Base-by-base conservation (phyloP, 2,113 vertebrate species). In the Catharus minimus region DNA sequence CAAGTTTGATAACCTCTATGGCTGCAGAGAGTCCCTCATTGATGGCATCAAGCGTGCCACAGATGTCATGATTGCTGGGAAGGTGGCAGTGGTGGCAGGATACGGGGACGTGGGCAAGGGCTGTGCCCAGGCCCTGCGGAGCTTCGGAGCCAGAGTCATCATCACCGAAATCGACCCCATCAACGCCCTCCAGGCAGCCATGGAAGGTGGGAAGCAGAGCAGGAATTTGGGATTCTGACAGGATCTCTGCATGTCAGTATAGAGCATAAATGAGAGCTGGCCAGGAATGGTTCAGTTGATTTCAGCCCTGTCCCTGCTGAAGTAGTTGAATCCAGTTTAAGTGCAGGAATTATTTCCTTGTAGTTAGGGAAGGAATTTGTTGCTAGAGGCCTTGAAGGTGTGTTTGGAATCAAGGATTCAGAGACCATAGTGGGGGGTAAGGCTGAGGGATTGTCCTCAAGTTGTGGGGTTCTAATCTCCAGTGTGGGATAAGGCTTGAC, bases 1-100 rank as follows among this genome's bases (percentile, higher is more conserved):
- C 90, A 99, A 99, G 91, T 99, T 99, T 66, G 99, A 99, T 96
- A 99, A 99, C 97, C 98, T 99, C 52, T 99, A 99, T 71, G 99
- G 99, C 82, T 99, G 99, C 98, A 98, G 99, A 50, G 99, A 99
- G 97, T 99, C 99, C 47, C 98, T 99, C 86, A 99, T 99, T 1
- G 99, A 99, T 47, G 99, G 99, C 56, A 99, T 99, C 97, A 99
- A 99, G 94, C 97, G 99, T 39, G 99, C 99, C 82, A 99, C 99
- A 0, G 99, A 99, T 17, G 99, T 99, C 65, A 99, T 99, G 99
- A 99, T 99, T 39, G 99, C 99, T 1, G 99, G 99, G 8, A 99
- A 99, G 75, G 99, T 99, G 9, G 99, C 99, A 0, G 98, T 99
- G 10, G 99, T 99, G 58, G 99, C 99, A 0, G 99, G 99, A 4